Evolutionary conservation across 2,113 vertebrate genomes (phyloP), one percentile per base, ranked within the genome.

Genomic region (Pterocles gutturalis): DNA sequence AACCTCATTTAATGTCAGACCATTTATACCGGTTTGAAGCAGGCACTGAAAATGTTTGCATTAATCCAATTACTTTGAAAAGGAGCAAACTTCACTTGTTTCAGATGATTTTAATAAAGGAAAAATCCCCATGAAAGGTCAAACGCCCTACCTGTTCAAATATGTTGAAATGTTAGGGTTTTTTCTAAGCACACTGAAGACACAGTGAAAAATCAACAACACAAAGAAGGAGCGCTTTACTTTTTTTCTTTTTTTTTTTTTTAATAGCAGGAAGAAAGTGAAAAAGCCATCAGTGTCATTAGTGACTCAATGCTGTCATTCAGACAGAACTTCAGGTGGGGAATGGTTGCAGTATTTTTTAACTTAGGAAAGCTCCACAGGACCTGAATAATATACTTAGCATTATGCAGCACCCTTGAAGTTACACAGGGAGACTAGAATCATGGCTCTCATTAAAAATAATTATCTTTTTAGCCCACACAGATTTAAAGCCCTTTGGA

Each of bases 1-100:
- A 96, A 90, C 95, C 94, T 94, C 79, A 83, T 92, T 96, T 95
- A 84, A 86, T 93, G 89, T 94, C 78, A 95, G 73, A 72, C 34
- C 81, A 92, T 96, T 96, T 90, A 87, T 96, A 81, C 33, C 53
- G 36, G 46, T 90, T 92, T 75, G 95, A 94, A 96, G 78, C 43
- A 81, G 88, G 33, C 57, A 70, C 41, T 57, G 78, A 91, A 92
- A 95, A 88, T 10, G 26, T 93, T 95, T 87, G 29, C 75, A 45
- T 78, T 97, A 75, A 92, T 94, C 70, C 88, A 85, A n/a, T 95
- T 95, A 88, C 64, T 79, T 96, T 73, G 69, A 90, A 92, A 96
- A 94, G 67, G 31, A 93, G 57, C 17, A 78, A 93, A 90, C 46
- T 91, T 96, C 55, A 72, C 79, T 90, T 90, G 73, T 89, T 94